A percentile compares a stretch with the other conserved stretches of the same genome.
phyloP scores from a whole-genome alignment of 2,888 invertebrate genomes.

The Agrilus biguttatus region DNA sequence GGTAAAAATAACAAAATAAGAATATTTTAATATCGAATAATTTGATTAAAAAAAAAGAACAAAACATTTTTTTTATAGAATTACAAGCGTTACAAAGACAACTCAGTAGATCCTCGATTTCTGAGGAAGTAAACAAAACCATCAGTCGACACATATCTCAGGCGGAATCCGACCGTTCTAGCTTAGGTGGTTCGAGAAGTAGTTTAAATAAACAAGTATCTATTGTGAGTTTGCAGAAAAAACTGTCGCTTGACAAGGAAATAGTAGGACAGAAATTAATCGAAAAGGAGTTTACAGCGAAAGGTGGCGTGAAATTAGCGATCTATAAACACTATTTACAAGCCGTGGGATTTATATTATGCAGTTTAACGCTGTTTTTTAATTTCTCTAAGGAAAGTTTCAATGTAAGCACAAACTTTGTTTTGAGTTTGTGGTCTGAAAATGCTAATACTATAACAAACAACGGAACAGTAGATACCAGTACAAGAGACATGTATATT shows the following conservation, averaged over 20 bases:
- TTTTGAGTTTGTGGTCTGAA: constrained; percentile 71
- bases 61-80: constrained; percentile 27
- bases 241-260: constrained; percentile 29
- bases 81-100: constrained; percentile 61
- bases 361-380: constrained; percentile 60
- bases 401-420: constrained; percentile 74
- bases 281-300: constrained; percentile 79
- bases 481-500: constrained; percentile 60
- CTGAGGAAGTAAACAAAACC: constrained; percentile 51
- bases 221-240: constrained; percentile 14
- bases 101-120: constrained; percentile 43
- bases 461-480: constrained; percentile 37
- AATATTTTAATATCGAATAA: constrained; percentile 10
- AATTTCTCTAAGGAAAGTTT: constrained; percentile 71
- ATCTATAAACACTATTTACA: constrained; percentile 83
- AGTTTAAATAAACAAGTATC: constrained; percentile 34
- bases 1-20: constrained; percentile 14
- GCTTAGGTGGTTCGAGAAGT: constrained; percentile 31
- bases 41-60: constrained; percentile 16
- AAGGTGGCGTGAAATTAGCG: constrained; percentile 76
- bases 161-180: constrained; percentile 55
- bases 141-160: constrained; percentile 52
- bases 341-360: constrained; percentile 65
- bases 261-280: constrained; percentile 48
- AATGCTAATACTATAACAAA: constrained; percentile 39